Base-by-base conservation (phyloP, 2,888 invertebrate species). In the Phengaris alcon region DNA sequence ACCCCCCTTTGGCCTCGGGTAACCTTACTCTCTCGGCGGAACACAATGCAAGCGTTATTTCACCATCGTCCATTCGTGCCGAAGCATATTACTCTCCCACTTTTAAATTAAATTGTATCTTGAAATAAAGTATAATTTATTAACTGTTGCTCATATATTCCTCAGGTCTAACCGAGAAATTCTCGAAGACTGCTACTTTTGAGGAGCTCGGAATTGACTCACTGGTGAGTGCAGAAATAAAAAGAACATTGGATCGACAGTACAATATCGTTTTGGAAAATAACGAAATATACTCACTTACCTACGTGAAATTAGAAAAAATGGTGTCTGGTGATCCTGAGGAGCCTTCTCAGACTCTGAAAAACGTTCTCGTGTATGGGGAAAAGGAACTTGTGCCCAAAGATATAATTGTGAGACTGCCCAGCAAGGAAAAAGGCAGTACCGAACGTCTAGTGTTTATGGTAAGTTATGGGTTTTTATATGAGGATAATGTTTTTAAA, bases 121-220 rank as follows among this genome's bases (percentile, higher is more conserved):
- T 35, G 1, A 1, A 35, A 35, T 3, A 35, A 35, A 35, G 4
- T 35, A 35, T 3, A 35, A 35, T 35, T 2, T 35, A 35, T 22
- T 22, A 22, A 22, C 35, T 35, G 35, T 35, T 35, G 3, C 35
- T 68, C 22, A 22, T 22, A 22, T 73, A 54, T 59, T 8, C 8
- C 44, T 46, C 87, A 94, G 97, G 97, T 77, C 98, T 99, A 84
- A 93, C 96, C 0, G 95, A 95, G 80, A 96, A 96, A 78, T 94
- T 99, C 52, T 87, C 97, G 78, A 94, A 95, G 59, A 94, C 95
- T 51, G 95, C 97, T 6, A 97, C 96, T 64, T 93, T 99, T 70
- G 98, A 98, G 51, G 99, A 99, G 88, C 95, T 99, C 59, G 99
- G 99, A 77, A 97, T 99, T 96, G 99, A 99, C 88, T 99, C 99